Base-by-base conservation (phyloP, 2,113 vertebrate species). In the Gallinago undulata region DNA sequence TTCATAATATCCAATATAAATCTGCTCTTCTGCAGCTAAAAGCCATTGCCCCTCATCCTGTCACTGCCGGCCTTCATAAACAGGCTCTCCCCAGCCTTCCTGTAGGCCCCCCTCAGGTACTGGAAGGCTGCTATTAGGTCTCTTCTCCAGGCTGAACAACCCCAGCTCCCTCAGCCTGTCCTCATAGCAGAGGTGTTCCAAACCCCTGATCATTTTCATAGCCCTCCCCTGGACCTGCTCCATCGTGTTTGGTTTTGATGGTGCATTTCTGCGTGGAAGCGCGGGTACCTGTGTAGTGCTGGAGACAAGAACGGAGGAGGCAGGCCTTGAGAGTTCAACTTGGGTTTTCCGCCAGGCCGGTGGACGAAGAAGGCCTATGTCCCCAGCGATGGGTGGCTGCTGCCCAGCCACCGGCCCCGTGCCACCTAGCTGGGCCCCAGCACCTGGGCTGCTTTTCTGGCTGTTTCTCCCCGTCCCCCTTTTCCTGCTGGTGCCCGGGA, bases 201-300 rank as follows among this genome's bases (percentile, higher is more conserved):
- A 47, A 21, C 47, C 19, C 47, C 47, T 47, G 47, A 21, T 47
- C 19, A 11, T 47, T 47, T 47, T 47, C 19, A 8, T 47, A 19
- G 47, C 47, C 47, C 47, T 22, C 47, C 47, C 10, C 47, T 22
- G 47, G 19, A 47, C 47, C 47, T 5, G 10, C 47, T 47, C 19
- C 19, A 10, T 47, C 10, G 5, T 13, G 4, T 47, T 87, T n/a
- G 51, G 16, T 55, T 87, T 60, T 35, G 72, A 53, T 30, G 37
- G 50, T 33, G 19, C 17, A 1, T 77, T 84, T 83, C 89, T 60
- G 45, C 0, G 0, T 59, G 55, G 45, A 62, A 74, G 27, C 0
- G 0, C 0, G 0, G 27, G 28, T 18, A 18, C 33, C 33, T 11
- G n/a, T 11, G 33, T 48, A 13, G 33, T 0, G 0, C 56, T 51